Conservation (phyloP, 2,888 invertebrate genomes). For the Deroplatys truncata region DNA sequence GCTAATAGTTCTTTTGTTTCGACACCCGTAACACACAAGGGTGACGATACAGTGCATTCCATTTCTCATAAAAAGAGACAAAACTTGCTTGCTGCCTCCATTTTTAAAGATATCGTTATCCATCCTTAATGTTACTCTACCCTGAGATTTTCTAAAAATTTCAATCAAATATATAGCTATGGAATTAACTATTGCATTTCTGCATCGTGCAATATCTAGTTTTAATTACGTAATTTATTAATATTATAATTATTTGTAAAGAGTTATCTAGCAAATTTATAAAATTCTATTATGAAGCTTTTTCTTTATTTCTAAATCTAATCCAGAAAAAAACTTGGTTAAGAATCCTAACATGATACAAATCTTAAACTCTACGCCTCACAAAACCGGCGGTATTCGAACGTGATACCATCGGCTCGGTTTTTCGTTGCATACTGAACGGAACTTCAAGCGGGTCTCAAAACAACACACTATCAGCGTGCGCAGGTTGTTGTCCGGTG, state of each 20-base stretch:
- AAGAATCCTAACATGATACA: not conserved
- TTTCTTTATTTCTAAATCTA: not conserved
- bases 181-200: slow-evolving; percentile 12
- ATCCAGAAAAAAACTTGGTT: not conserved
- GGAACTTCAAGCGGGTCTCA: not conserved
- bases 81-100: not conserved
- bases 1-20: not conserved
- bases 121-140: slow-evolving; percentile 1
- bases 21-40: not conserved
- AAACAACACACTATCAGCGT: not conserved
- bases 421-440: not conserved
- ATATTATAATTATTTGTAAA: not conserved
- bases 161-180: slow-evolving; percentile 1
- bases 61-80: not conserved
- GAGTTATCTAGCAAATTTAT: slow-evolving; percentile 7
- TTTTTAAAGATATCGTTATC: not conserved
- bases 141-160: slow-evolving; percentile 23
- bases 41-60: not conserved
- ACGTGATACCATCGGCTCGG: not conserved
- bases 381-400: not conserved
- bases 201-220: slow-evolving; percentile 7
- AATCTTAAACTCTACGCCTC: not conserved
- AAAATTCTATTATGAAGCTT: slow-evolving; percentile 7
- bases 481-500: not conserved
- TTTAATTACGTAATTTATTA: slow-evolving; percentile 5